Percentiles rank a stretch among this genome's conserved stretches.
phyloP scores from a whole-genome alignment of 1,140 invertebrate species.

The Brachionus paranguensis region DNA sequence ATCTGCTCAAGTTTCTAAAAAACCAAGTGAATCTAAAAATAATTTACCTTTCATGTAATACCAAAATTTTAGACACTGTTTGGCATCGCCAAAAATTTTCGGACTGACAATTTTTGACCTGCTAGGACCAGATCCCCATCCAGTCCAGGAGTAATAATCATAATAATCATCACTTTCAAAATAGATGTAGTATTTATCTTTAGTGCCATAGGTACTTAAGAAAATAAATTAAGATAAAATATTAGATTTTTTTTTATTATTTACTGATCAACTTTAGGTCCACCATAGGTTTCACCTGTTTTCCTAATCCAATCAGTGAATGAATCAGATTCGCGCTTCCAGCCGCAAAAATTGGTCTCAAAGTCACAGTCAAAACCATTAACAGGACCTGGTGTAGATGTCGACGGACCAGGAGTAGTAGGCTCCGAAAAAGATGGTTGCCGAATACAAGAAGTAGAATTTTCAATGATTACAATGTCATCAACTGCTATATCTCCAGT shows the following conservation, averaged over 20 bases:
- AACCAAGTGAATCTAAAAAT: neutral
- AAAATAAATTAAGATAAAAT: neutral
- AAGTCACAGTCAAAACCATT: conserved; percentile 46
- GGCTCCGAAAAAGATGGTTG: conserved; percentile 1
- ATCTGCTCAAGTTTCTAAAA: no score
- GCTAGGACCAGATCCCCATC: neutral
- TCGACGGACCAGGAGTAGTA: neutral
- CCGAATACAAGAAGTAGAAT: neutral
- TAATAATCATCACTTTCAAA: conserved; percentile 9
- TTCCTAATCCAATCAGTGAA: neutral
- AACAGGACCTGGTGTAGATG: neutral
- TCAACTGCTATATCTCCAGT: conserved; percentile 13
- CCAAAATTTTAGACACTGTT: conserved; percentile 43
- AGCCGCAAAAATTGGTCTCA: conserved; percentile 48
- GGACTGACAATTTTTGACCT: neutral
- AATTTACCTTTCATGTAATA: conserved; percentile 44
- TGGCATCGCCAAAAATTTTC: neutral
- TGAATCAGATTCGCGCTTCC: conserved; percentile 41
- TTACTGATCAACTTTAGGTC: conserved; percentile 23
- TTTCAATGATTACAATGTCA: neutral
- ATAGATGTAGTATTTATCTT: neutral
- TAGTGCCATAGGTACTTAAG: neutral
- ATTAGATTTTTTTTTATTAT: neutral
- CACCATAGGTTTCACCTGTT: neutral
- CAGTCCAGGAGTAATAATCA: neutral